Base-by-base conservation (phyloP, 2,888 invertebrate species). In the Apodemia hepburni region DNA sequence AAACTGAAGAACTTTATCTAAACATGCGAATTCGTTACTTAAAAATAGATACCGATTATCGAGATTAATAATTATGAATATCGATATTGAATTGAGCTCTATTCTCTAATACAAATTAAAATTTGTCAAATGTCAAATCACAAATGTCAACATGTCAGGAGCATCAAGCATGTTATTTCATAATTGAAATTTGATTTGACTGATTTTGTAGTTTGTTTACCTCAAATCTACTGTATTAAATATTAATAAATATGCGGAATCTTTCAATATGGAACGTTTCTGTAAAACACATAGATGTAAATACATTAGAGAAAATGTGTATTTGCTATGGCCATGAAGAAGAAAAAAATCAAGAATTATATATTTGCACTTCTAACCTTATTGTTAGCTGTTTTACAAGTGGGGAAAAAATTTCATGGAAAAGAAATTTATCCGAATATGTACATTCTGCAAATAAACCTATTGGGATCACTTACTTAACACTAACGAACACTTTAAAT, bases 391-490 rank as follows among this genome's bases (percentile, higher is more conserved):
- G 80, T 70, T 82, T 79, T 68, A 73, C 78, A 75, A 74, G 77
- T 67, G 73, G 75, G 68, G 84, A 84, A 63, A 72, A 77, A 66
- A 68, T 74, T 54, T 81, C 75, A 33, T 90, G 90, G 89, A 73
- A 66, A 42, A 84, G 76, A 69, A 79, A 86, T 70, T 69, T 91
- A 8, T 74, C 76, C 5, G 71, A 76, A 35, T 61, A 78, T 59
- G 70, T 87, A 22, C 75, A 92, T 78, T 64, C 85, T 73, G 67
- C 92, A 84, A 89, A 86, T 85, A 71, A 87, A 82, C 85, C 87
- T 47, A 71, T 92, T n/a, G 85, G 85, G 68, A 70, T 89, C 18
- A 80, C 85, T 3, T 87, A 79, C 68, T 73, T 92, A 33, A 75
- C 85, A 1, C 74, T 91, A 12, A 75, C 82, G 6, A 81, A 85